A percentile compares a stretch with the other conserved stretches of the same genome.
Evolutionary conservation across 2,888 invertebrate genomes (phyloP).

Genomic region (Catocala nupta): DNA sequence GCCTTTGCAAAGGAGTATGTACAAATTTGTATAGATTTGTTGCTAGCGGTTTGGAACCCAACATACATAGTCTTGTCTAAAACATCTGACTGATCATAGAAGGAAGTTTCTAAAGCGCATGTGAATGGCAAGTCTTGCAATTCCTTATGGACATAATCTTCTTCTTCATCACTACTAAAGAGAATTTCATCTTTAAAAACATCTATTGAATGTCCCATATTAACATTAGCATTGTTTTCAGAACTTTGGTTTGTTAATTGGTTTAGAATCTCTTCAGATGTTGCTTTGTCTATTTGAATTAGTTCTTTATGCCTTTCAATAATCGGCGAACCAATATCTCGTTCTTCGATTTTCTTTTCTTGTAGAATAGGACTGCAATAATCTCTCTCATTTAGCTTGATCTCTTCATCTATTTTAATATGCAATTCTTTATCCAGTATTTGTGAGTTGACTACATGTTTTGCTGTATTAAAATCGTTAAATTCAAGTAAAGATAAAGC

Average conservation of each 20-base stretch:
- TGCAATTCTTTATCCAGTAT: conserved; percentile 64
- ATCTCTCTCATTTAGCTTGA: conserved; percentile 34
- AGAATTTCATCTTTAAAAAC: conserved; percentile 71
- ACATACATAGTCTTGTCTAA: conserved; percentile 76
- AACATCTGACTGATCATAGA: conserved; percentile 60
- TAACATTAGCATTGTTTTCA: conserved; percentile 7
- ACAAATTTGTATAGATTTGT: conserved; percentile 73
- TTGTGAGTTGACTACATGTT: conserved; percentile 72
- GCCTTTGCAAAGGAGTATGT: conserved; percentile 72
- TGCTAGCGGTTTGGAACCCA: conserved; percentile 80
- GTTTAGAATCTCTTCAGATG: conserved; percentile 18
- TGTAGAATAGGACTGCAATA: conserved; percentile 46
- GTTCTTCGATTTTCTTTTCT: conserved; percentile 27
- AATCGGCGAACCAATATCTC: not conserved
- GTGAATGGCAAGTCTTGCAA: conserved; percentile 71
- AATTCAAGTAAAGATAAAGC: conserved; percentile 64
- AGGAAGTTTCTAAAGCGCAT: conserved; percentile 71
- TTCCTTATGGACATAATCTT: conserved; percentile 55
- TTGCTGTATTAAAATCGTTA: conserved; percentile 59
- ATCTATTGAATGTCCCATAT: conserved; percentile 5
- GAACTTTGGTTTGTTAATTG: conserved; percentile 16
- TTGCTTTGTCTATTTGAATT: conserved; percentile 26
- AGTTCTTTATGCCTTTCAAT: conserved; percentile 26
- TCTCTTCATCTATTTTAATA: conserved; percentile 51
- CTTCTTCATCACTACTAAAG: conserved; percentile 81